Conservation (phyloP, 1,140 invertebrate species). For the Ridgeia piscesae region DNA sequence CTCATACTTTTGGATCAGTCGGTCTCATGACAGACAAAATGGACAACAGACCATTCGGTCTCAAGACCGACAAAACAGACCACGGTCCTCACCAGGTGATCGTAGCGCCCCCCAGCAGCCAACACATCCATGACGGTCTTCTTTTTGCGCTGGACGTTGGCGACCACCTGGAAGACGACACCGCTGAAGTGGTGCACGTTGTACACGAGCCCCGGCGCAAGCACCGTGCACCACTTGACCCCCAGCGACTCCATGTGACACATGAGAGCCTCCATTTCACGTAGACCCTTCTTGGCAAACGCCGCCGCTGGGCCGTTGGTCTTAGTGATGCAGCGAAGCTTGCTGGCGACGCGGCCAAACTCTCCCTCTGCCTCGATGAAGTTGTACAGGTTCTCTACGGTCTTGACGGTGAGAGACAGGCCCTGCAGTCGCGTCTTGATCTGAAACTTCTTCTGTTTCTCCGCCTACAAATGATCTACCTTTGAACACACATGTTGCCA, state of each 20-base stretch:
- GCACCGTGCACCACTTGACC: constrained; percentile 56
- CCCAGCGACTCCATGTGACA: constrained; percentile 71
- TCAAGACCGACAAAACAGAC: background rate
- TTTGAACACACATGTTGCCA: too few species aligned
- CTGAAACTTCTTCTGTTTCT: constrained; percentile 63
- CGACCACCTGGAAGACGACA: constrained; percentile 63
- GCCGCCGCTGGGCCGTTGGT: constrained; percentile 63
- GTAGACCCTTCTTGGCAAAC: constrained; percentile 70
- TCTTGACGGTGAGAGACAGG: constrained; percentile 71
- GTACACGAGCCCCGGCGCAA: constrained; percentile 68
- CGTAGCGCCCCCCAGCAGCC: constrained; percentile 69
- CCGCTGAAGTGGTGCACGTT: constrained; percentile 55
- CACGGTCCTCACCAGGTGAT: constrained; percentile 47
- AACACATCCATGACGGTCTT: constrained; percentile 64
- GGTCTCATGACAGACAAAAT: background rate
- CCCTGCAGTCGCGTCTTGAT: constrained; percentile 72
- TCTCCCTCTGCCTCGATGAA: constrained; percentile 74
- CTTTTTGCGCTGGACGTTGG: constrained; percentile 66
- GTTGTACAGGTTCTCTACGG: constrained; percentile 69
- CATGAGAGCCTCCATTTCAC: constrained; percentile 74
- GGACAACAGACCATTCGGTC: background rate
- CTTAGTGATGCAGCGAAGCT: constrained; percentile 45
- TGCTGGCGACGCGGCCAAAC: constrained; percentile 66
- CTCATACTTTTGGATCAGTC: too few species aligned
- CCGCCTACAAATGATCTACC: background rate